Conservation (phyloP, 2,888 invertebrate genomes). For the Phyllotreta striolata region DNA sequence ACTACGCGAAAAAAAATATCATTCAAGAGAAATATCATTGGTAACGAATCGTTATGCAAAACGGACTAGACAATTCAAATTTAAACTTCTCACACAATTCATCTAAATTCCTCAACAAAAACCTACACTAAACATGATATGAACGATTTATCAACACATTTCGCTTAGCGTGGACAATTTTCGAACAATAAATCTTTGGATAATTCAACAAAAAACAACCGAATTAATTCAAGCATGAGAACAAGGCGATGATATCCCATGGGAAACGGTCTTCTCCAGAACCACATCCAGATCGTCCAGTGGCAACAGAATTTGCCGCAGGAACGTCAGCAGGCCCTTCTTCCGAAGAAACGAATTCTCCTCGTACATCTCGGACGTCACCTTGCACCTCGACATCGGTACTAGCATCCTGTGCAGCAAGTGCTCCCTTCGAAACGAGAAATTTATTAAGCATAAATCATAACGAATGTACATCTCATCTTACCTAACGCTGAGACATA, state of each 20-base stretch:
- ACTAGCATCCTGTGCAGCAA: constrained; percentile 89
- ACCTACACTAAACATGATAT: too few species aligned
- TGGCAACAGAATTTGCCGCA: constrained; percentile 89
- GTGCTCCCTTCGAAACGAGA: constrained; percentile 73
- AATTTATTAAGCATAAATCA: not conserved
- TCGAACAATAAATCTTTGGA: constrained; percentile 1
- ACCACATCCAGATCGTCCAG: constrained; percentile 89
- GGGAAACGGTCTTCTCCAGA: constrained; percentile 84
- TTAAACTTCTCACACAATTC: not conserved
- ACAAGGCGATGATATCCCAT: constrained; percentile 65
- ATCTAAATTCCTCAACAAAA: too few species aligned
- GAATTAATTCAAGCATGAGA: constrained; percentile 36
- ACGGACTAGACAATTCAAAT: constrained; percentile 27
- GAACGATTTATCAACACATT: too few species aligned
- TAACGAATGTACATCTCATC: constrained; percentile 2
- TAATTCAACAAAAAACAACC: constrained; percentile 1
- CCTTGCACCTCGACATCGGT: constrained; percentile 89
- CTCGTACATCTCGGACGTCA: constrained; percentile 94
- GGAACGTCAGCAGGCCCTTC: constrained; percentile 83
- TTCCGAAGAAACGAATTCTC: constrained; percentile 94
- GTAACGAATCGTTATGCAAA: constrained; percentile 31
- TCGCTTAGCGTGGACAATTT: not conserved
- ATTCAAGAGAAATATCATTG: constrained; percentile 42
- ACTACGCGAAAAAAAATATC: constrained; percentile 38
- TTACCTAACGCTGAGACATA: constrained; percentile 92